Percentiles rank a stretch among this genome's conserved stretches.
These are phyloP conservation scores for Apamea sordens DNA, from an alignment of 2,888 invertebrate species.

Conservation along the genomic window DNA sequence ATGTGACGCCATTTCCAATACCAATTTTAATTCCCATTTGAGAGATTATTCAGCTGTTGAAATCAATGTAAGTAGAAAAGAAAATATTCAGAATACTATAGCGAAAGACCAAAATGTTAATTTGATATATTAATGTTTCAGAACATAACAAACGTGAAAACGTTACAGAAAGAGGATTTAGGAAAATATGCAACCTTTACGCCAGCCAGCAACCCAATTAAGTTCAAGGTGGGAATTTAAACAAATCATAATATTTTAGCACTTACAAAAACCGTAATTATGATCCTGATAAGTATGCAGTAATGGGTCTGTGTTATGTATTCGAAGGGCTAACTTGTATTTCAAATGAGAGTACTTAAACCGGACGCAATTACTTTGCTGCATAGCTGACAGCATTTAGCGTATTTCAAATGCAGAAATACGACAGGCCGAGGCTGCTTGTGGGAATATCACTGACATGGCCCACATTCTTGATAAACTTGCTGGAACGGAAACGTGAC, in stretches of 20 bases:
- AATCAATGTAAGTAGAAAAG: slow-evolving; percentile 75
- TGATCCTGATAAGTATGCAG: slow-evolving; percentile 30
- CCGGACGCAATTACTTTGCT: slow-evolving; percentile 66
- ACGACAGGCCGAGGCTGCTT: slow-evolving; percentile 67
- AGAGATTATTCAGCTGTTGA: slow-evolving; percentile 78
- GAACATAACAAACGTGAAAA: slow-evolving; percentile 80
- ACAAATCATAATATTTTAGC: slow-evolving; percentile 22
- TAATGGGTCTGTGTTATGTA: slow-evolving; percentile 34
- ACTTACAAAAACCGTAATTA: slow-evolving; percentile 18
- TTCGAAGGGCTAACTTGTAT: slow-evolving; percentile 57
- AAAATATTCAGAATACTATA: background rate
- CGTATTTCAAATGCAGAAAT: slow-evolving; percentile 75
- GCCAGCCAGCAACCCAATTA: slow-evolving; percentile 73
- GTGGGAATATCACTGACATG: slow-evolving; percentile 81
- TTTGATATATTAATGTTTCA: slow-evolving; percentile 69
- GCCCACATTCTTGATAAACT: slow-evolving; percentile 86
- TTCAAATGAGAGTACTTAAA: slow-evolving; percentile 60
- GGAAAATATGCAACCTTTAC: slow-evolving; percentile 75
- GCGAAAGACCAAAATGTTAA: background rate
- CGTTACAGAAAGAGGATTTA: slow-evolving; percentile 80
- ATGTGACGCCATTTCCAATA: slow-evolving; percentile 71
- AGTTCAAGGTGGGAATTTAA: slow-evolving; percentile 78
- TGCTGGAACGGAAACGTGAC: slow-evolving; percentile 84
- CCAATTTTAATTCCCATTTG: slow-evolving; percentile 80
- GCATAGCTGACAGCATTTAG: slow-evolving; percentile 64